phyloP scores from a whole-genome alignment of 2,888 invertebrate species.

The Cheiracanthium punctorium region DNA sequence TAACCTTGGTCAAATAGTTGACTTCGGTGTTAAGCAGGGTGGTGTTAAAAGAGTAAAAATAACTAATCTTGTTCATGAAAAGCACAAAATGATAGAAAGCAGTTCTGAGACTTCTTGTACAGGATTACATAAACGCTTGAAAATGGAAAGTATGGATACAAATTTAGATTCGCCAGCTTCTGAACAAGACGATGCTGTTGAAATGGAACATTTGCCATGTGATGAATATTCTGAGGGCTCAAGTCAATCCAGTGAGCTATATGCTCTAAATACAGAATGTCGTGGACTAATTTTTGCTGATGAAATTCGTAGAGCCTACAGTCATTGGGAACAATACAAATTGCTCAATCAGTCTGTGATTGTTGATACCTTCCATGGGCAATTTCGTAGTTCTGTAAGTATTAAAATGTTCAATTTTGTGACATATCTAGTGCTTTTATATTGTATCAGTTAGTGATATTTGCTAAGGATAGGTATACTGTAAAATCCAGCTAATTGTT shows the following conservation, averaged over 20 bases:
- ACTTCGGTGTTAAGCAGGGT: slow-evolving; percentile 77
- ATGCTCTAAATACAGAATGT: slow-evolving; percentile 46
- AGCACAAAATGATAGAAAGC: slow-evolving; percentile 72
- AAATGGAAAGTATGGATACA: slow-evolving; percentile 72
- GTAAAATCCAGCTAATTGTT: too few species aligned
- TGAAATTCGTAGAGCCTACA: slow-evolving; percentile 77
- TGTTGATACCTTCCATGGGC: slow-evolving; percentile 81
- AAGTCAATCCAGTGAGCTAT: slow-evolving; percentile 52
- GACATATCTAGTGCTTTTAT: too few species aligned
- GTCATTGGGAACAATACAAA: slow-evolving; percentile 80
- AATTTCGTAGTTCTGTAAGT: slow-evolving; percentile 81
- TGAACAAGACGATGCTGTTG: slow-evolving; percentile 73
- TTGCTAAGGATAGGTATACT: too few species aligned
- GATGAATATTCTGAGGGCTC: slow-evolving; percentile 58
- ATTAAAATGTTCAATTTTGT: too few species aligned
- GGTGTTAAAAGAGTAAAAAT: slow-evolving; percentile 78
- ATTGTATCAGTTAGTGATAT: too few species aligned
- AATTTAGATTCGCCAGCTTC: slow-evolving; percentile 70
- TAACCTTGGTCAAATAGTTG: slow-evolving; percentile 76
- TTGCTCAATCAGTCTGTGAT: slow-evolving; percentile 80
- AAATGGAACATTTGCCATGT: slow-evolving; percentile 39
- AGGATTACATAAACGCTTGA: slow-evolving; percentile 74
- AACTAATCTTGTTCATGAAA: slow-evolving; percentile 77
- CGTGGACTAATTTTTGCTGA: slow-evolving; percentile 69
- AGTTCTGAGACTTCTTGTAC: slow-evolving; percentile 71